A percentile compares a stretch with the other conserved stretches of the same genome.
Conservation (phyloP, 2,888 invertebrate genomes). For the Sepiola atlantica region DNA sequence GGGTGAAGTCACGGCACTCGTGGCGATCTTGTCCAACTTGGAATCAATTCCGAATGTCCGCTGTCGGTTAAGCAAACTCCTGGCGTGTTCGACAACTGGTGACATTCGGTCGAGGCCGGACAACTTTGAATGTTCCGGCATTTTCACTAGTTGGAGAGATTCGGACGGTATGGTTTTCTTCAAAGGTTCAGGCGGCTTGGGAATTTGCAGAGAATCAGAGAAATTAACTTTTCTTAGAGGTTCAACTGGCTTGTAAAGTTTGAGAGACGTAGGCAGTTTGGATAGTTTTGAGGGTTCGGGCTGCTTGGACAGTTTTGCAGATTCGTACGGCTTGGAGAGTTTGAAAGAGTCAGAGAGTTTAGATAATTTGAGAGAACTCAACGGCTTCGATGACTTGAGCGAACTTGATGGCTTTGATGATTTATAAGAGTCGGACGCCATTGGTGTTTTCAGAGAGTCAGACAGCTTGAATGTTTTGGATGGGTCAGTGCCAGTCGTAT, state of each 20-base stretch:
- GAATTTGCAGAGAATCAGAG: neutral
- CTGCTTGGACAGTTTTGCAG: neutral
- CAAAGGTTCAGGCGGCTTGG: neutral
- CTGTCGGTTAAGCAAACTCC: neutral
- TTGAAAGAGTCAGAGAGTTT: neutral
- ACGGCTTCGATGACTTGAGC: neutral
- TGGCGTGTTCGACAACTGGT: neutral
- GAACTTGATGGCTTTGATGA: neutral
- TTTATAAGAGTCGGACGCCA: neutral
- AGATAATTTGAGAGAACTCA: neutral
- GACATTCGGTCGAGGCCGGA: neutral
- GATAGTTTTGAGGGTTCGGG: neutral
- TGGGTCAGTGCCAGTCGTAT: constrained; percentile 35
- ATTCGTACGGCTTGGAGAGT: neutral
- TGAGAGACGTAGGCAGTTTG: neutral
- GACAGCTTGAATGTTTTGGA: neutral
- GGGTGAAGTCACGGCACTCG: neutral
- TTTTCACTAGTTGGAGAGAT: neutral
- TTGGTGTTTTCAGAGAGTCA: neutral
- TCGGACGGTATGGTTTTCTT: neutral
- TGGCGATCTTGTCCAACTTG: neutral
- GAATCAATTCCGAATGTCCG: neutral
- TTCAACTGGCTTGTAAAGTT: neutral
- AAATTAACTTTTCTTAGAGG: too few species aligned
- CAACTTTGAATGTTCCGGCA: neutral